Evolutionary conservation across 2,797 vertebrate genomes (phyloP), one percentile per base, ranked within the genome.

Genomic region (Lates japonicus): DNA sequence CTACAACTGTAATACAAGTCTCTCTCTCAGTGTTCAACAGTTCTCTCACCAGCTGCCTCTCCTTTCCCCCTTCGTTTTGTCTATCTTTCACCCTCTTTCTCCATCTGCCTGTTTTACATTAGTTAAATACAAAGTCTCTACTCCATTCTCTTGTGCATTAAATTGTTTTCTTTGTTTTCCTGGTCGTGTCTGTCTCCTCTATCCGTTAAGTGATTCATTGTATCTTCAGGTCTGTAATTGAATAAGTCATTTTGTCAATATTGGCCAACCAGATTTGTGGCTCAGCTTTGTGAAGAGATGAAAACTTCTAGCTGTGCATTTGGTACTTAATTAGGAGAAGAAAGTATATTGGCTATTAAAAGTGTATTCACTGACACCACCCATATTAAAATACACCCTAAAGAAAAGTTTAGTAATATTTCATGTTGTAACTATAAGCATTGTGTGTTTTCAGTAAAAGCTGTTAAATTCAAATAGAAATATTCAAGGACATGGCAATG

Each of bases 1-100:
- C 59, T 81, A 95, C 94, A 96, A 96, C 95, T 96, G 96, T 96
- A 94, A 97, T 97, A 96, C n/a, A n/a, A 96, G 96, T 96, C 95
- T 96, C 94, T 77, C n/a, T n/a, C 62, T 80, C 58, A 48, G 57
- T 75, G 79, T 89, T 67, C 78, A n/a, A n/a, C n/a, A n/a, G n/a
- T n/a, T 81, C 82, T 88, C 52, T 60, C 78, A 49, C 76, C 89
- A 87, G 83, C 91, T 91, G 85, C 73, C 82, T 75, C 70, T 81
- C 59, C 63, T 78, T 65, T 70, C 46, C 73, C 64, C 74, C 81
- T 78, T 57, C n/a, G 81, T 87, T 70, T 81, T 86, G 82, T 89
- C 82, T 80, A 60, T 80, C 58, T 17, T 81, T 86, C 87, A 90
- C 85, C 85, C 83, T 46, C 58, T 76, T 59, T 58, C 76, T 70